phyloP scores from a whole-genome alignment of 2,888 invertebrate genomes.

The Dryocosmus kuriphilus region DNA sequence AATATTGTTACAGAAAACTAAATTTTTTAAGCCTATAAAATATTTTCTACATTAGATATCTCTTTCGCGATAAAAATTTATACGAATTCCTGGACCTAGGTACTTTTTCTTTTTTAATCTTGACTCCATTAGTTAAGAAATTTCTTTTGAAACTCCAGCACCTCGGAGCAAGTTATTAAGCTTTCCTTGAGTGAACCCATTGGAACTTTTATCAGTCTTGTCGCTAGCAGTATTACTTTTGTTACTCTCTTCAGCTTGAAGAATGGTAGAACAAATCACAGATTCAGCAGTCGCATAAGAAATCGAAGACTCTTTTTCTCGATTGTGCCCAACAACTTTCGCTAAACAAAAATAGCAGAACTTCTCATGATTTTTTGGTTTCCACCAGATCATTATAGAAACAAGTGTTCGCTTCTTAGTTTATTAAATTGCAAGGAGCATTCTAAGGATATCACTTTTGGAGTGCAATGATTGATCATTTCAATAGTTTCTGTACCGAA shows the following conservation, averaged over 20 bases:
- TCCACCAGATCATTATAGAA: not conserved
- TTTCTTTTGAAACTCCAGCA: too few species aligned
- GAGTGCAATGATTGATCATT: not conserved
- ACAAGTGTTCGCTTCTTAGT: not conserved
- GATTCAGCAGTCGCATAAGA: not conserved
- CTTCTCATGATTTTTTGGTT: not conserved
- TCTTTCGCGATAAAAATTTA: too few species aligned
- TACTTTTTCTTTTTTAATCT: too few species aligned
- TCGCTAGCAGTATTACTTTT: too few species aligned
- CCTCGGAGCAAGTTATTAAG: not conserved
- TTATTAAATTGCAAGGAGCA: not conserved
- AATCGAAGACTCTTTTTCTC: not conserved
- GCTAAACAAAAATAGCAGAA: slow-evolving; percentile 13
- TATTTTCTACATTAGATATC: not conserved
- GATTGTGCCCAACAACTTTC: not conserved
- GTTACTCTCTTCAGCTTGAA: not conserved
- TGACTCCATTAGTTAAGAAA: too few species aligned
- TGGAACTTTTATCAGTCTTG: not conserved
- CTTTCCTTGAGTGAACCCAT: slow-evolving; percentile 11
- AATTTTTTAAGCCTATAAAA: not conserved
- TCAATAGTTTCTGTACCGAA: too few species aligned
- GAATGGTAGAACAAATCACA: not conserved
- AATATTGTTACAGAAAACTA: slow-evolving; percentile 5
- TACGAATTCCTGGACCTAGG: too few species aligned
- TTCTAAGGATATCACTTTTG: not conserved